Evolutionary conservation across 2,113 vertebrate species (phyloP).

Genomic region (Ictalurus furcatus): DNA sequence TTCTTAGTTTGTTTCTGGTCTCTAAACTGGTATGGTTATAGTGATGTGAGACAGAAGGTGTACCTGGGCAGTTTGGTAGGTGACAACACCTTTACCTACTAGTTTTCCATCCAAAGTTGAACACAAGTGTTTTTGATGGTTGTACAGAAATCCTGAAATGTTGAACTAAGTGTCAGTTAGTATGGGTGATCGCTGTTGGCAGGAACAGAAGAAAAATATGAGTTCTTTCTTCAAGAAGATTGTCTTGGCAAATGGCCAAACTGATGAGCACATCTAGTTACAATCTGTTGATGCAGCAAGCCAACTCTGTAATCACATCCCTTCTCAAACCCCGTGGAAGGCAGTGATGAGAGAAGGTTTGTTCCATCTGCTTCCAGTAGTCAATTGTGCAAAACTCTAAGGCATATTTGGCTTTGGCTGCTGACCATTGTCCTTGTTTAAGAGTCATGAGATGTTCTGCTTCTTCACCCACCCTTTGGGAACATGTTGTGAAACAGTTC

Average conservation of each 20-base stretch:
- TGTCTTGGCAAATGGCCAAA: not conserved
- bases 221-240: not conserved
- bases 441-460: constrained; percentile 7
- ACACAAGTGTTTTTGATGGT: not conserved
- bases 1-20: not conserved
- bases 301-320: not conserved
- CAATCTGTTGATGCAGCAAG: not conserved
- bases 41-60: not conserved
- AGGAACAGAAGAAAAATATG: not conserved
- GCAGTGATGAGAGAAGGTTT: not conserved
- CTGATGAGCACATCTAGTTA: not conserved
- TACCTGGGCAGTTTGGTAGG: not conserved
- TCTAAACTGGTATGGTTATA: not conserved
- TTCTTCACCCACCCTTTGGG: not conserved
- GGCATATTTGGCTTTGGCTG: not conserved
- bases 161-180: not conserved
- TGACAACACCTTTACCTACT: not conserved
- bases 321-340: not conserved
- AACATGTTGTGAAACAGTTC: not conserved
- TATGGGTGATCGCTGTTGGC: not conserved
- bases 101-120: not conserved
- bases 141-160: not conserved
- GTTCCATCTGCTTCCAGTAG: not conserved
- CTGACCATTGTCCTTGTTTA: not conserved
- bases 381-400: not conserved